Evolutionary conservation across 2,797 vertebrate genomes (phyloP).

Genomic region (Scolopax bukidnonensis): DNA sequence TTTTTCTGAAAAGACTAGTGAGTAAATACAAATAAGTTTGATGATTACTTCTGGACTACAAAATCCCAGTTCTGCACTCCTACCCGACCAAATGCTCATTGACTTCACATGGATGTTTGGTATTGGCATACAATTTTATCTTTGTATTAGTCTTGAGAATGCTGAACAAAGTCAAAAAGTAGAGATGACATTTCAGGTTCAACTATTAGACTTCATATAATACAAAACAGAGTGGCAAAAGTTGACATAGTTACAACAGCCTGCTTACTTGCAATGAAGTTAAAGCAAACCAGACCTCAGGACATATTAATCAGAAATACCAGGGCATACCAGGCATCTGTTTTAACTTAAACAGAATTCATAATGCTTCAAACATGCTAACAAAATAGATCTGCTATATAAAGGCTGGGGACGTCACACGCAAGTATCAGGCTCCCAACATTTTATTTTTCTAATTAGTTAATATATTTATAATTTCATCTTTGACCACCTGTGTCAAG

Average conservation of each 20-base stretch:
- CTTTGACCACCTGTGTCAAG: neutral
- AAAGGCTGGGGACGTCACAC: neutral
- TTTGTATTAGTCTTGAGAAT: neutral
- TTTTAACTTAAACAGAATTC: conserved; percentile 14
- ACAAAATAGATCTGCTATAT: neutral
- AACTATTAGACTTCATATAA: neutral
- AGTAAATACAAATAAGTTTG: conserved; percentile 1
- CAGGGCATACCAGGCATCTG: neutral
- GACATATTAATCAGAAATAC: conserved; percentile 15
- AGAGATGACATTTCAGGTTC: neutral
- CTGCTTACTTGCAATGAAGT: neutral
- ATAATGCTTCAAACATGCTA: conserved; percentile 6
- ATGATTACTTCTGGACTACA: neutral
- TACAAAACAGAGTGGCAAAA: neutral
- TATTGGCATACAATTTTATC: neutral
- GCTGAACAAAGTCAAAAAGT: conserved; percentile 26
- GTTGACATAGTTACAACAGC: neutral
- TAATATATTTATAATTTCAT: neutral
- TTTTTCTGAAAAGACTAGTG: conserved; percentile 6
- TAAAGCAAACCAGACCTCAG: conserved; percentile 41
- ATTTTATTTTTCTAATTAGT: neutral
- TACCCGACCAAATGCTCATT: neutral
- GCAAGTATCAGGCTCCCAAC: neutral
- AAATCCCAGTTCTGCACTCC: neutral
- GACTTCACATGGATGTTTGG: neutral